These are phyloP conservation scores for Wiebesia pumilae DNA, from an alignment of 1,140 invertebrate genomes.

Conservation along the genomic window DNA sequence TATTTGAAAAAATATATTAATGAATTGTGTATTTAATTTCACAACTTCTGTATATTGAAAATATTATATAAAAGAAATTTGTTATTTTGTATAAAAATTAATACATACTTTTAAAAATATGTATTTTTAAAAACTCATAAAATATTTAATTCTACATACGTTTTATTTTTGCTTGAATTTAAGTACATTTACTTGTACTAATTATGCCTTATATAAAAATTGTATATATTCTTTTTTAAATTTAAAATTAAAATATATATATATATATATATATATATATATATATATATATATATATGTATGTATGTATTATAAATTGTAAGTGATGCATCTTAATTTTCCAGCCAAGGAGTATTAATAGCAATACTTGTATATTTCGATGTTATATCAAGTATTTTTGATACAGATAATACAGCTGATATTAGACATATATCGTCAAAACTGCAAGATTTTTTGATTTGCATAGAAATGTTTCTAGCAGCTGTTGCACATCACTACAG, in stretches of 20 bases:
- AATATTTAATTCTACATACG: neutral
- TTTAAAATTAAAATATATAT: too few species aligned
- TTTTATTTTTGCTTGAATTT: too few species aligned
- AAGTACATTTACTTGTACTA: too few species aligned
- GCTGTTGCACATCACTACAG: slow-evolving; percentile 96
- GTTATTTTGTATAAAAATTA: slow-evolving; percentile 7
- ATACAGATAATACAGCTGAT: slow-evolving; percentile 79
- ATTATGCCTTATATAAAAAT: too few species aligned
- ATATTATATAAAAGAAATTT: slow-evolving; percentile 2
- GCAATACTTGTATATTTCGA: slow-evolving; percentile 88
- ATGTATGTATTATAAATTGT: neutral
- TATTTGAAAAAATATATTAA: too few species aligned
- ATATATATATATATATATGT: too few species aligned
- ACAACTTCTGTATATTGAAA: neutral
- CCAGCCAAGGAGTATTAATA: slow-evolving; percentile 93
- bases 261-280: too few species aligned
- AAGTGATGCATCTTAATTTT: slow-evolving; percentile 56
- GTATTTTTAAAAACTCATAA: slow-evolving; percentile 13
- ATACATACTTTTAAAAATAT: too few species aligned
- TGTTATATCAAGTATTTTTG: slow-evolving; percentile 83
- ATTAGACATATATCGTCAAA: slow-evolving; percentile 84
- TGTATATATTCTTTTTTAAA: too few species aligned
- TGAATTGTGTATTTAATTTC: neutral
- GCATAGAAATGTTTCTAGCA: slow-evolving; percentile 98
- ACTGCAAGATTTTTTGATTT: slow-evolving; percentile 96